phyloP scores from a whole-genome alignment of 2,113 vertebrate species.

The Hippolais icterina region DNA sequence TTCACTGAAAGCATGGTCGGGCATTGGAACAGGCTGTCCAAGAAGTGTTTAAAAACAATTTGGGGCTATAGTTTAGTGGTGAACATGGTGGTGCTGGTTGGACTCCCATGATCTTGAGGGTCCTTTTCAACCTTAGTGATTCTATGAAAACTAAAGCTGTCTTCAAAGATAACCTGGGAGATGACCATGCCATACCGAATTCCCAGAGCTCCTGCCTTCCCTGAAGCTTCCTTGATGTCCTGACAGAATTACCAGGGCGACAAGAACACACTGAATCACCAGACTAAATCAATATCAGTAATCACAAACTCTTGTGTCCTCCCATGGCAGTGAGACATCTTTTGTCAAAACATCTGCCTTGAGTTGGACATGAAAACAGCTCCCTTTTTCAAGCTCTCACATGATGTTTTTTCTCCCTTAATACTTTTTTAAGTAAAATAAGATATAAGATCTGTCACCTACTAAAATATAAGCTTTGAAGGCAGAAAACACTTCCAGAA shows the following conservation, averaged over 20 bases:
- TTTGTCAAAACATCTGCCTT: background rate
- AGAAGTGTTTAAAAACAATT: background rate
- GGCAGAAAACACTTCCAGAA: background rate
- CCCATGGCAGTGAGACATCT: background rate
- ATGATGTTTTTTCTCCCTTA: background rate
- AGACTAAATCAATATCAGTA: background rate
- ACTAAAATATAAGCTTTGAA: background rate
- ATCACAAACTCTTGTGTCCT: background rate
- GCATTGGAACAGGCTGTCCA: background rate
- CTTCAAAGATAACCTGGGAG: background rate
- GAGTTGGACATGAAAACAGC: background rate
- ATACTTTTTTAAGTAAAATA: background rate
- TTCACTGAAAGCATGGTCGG: background rate
- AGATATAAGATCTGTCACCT: background rate
- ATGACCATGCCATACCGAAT: rapidly evolving
- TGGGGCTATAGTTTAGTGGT: background rate
- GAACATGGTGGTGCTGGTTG: background rate
- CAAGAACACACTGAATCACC: background rate
- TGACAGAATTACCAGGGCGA: background rate
- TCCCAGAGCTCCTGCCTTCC: background rate
- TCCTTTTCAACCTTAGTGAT: background rate
- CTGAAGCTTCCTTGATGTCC: background rate
- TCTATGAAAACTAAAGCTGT: background rate
- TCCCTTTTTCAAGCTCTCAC: background rate
- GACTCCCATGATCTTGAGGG: background rate